Conservation (phyloP, 2,113 vertebrate species). For the Conger conger region DNA sequence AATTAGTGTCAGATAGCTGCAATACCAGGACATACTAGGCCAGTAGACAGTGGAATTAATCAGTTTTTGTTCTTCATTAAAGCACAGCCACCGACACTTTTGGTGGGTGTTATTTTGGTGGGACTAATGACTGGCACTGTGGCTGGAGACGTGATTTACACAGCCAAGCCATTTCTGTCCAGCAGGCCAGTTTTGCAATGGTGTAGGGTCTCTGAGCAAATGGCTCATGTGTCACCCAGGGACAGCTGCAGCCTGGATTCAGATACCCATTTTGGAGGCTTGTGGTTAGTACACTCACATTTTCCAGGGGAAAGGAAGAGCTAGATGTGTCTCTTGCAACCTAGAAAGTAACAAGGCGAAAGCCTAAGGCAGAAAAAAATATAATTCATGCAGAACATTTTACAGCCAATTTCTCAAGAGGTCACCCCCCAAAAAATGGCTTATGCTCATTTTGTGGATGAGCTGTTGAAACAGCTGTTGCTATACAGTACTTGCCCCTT, state of each 20-base stretch:
- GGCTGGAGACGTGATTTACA: conserved; percentile 44
- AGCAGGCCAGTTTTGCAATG: conserved; percentile 14
- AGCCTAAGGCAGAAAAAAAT: background rate
- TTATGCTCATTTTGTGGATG: background rate
- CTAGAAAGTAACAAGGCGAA: background rate
- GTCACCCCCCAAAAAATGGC: background rate
- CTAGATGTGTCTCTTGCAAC: background rate
- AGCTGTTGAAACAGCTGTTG: background rate
- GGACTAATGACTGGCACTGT: conserved; percentile 17
- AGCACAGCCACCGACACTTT: background rate
- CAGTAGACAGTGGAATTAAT: background rate
- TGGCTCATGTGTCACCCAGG: conserved; percentile 52
- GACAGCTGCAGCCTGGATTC: conserved; percentile 51
- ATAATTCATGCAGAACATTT: background rate
- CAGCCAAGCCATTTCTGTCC: conserved; percentile 46
- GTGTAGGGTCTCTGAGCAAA: conserved; percentile 26
- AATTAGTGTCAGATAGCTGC: no score
- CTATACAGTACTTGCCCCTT: background rate
- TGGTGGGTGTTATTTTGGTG: conserved; percentile 37
- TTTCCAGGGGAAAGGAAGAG: background rate
- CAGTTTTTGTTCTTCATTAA: background rate
- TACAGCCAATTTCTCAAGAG: background rate
- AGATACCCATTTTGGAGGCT: conserved; percentile 27
- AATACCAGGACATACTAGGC: background rate
- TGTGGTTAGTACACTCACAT: background rate